Evolutionary conservation across 2,888 invertebrate genomes (phyloP), one percentile per base, ranked within the genome.

Genomic region (Flexamia atlantica): DNA sequence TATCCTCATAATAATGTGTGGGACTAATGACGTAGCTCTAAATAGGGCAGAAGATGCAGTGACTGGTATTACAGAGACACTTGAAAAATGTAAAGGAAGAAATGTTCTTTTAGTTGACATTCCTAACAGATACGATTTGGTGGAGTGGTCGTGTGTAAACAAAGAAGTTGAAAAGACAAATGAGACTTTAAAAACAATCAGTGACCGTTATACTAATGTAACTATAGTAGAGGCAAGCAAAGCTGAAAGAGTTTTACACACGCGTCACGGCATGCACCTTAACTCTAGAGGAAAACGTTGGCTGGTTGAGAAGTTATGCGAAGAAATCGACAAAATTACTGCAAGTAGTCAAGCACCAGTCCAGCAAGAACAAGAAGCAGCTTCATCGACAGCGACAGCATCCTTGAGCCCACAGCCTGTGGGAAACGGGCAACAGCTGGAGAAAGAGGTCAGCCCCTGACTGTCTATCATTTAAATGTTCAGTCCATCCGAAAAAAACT

Each of bases 181-280:
- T 4, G 23, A 17, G n/a, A 4, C 53, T 7, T 23, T 53, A 53
- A 53, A 53, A 53, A 23, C 5, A 53, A 20, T 53, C n/a, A 53
- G 53, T 23, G n/a, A 53, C 5, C 4, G 23, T 20, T 53, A 53
- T 23, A 12, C 3, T 17, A 53, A 53, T 53, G 53, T 53, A 53
- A 53, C 53, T 53, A 5, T 53, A 23, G 53, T 53, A 12, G 53
- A 53, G 23, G 53, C 23, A 5, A 53, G 53, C 23, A 20, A 20
- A 53, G 3, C 53, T 53, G 53, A 12, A 53, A 53, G 53, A 53
- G 7, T 20, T 17, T 9, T 53, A 17, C 53, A 53, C 53, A 53
- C 53, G 14, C 53, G 53, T 5, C 53, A 53, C 23, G 53, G 53
- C 53, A 53, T 53, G 53, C 53, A 53, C 53, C 53, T 53, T 3